A percentile compares a stretch with the other conserved stretches of the same genome.
phyloP scores from a whole-genome alignment of 2,113 vertebrate species.

The Plectropomus leopardus region DNA sequence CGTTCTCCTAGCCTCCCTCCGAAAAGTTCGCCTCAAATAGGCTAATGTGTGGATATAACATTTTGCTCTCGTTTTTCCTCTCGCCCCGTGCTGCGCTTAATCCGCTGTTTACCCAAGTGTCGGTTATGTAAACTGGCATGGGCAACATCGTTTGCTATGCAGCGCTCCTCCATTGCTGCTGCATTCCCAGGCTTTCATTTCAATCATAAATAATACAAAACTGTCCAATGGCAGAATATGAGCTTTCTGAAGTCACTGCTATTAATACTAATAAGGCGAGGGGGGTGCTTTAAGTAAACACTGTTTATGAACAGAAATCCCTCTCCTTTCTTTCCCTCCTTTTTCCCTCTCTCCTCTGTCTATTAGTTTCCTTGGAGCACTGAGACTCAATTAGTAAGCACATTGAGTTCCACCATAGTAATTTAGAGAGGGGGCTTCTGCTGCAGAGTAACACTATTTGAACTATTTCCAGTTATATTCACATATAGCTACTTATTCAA shows the following conservation, averaged over 20 bases:
- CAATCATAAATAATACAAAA: slow-evolving; percentile 85
- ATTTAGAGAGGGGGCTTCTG: slow-evolving; percentile 37
- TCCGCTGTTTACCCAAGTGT: slow-evolving; percentile 74
- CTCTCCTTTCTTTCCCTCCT: background rate
- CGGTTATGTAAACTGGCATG: slow-evolving; percentile 77
- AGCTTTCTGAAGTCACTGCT: slow-evolving; percentile 84
- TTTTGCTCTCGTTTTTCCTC: slow-evolving; percentile 63
- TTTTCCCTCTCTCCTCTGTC: slow-evolving; percentile 34
- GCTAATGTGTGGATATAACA: slow-evolving; percentile 69
- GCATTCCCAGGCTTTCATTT: slow-evolving; percentile 77
- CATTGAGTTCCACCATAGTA: slow-evolving; percentile 52
- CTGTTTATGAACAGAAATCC: slow-evolving; percentile 75
- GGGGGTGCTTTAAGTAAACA: slow-evolving; percentile 77
- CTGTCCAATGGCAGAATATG: slow-evolving; percentile 82
- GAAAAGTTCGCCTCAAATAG: slow-evolving; percentile 14
- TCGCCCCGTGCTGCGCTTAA: slow-evolving; percentile 50
- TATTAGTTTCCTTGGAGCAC: slow-evolving; percentile 44
- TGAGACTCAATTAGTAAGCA: slow-evolving; percentile 72
- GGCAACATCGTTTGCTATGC: slow-evolving; percentile 78
- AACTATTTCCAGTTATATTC: slow-evolving; percentile 51
- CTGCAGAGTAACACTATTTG: slow-evolving; percentile 40
- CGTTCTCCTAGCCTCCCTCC: slow-evolving; percentile 28
- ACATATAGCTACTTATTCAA: slow-evolving; percentile 31
- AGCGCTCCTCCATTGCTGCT: slow-evolving; percentile 58
- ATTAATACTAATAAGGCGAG: slow-evolving; percentile 87